Percentiles rank a stretch among this genome's conserved stretches.
These are phyloP conservation scores for Zaprionus gabonicus DNA, from an alignment of 1,140 invertebrate genomes.

Conservation along the genomic window DNA sequence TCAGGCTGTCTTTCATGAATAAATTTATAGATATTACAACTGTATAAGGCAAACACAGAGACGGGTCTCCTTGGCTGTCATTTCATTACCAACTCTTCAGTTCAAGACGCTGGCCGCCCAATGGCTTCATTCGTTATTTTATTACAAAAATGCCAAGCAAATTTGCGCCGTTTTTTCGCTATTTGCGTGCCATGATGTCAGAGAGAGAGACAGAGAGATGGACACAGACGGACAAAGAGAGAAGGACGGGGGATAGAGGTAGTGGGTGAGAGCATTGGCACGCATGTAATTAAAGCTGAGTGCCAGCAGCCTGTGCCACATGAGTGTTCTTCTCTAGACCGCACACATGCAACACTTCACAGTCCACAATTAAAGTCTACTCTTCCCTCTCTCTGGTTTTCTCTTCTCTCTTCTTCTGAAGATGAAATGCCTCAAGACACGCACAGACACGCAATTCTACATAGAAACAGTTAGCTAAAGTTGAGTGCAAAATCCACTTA, in stretches of 20 bases:
- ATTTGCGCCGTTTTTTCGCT: slow-evolving; percentile 36
- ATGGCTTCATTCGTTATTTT: slow-evolving; percentile 58
- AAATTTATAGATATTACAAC: slow-evolving; percentile 72
- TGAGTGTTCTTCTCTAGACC: slow-evolving; percentile 42
- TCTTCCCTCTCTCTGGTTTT: background rate
- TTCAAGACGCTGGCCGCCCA: slow-evolving; percentile 16
- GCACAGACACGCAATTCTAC: slow-evolving; percentile 9
- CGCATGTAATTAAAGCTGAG: slow-evolving; percentile 53
- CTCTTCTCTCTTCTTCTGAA: background rate
- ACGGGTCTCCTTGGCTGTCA: slow-evolving; percentile 43
- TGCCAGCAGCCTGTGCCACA: slow-evolving; percentile 26
- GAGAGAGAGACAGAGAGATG: slow-evolving; percentile 9
- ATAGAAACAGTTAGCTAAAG: slow-evolving; percentile 4
- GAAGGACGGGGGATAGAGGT: background rate
- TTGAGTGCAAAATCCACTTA: slow-evolving; percentile 50
- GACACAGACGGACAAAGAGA: slow-evolving; percentile 2
- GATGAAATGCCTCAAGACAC: background rate
- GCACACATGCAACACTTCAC: slow-evolving; percentile 35
- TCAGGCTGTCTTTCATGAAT: slow-evolving; percentile 58
- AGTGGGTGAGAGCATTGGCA: slow-evolving; percentile 25
- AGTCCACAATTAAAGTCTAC: background rate
- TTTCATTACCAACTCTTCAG: slow-evolving; percentile 77
- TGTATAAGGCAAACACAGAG: slow-evolving; percentile 60
- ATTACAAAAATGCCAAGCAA: slow-evolving; percentile 59
- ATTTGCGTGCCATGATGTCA: slow-evolving; percentile 73